These are phyloP conservation scores for Stomatorhinus walkeri DNA, from an alignment of 2,797 vertebrate species.

Conservation along the genomic window DNA sequence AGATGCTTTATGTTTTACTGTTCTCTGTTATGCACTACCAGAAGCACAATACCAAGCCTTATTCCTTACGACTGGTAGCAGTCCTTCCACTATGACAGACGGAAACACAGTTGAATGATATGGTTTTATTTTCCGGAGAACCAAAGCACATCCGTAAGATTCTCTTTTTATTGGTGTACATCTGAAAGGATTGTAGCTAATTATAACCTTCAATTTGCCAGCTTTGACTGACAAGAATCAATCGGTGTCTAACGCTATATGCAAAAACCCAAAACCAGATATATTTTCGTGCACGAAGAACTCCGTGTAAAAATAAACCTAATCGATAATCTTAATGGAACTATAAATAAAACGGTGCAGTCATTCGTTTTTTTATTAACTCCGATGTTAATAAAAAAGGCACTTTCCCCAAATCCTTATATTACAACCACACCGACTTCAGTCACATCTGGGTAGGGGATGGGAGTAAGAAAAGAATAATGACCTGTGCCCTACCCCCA, in stretches of 20 bases:
- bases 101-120: background rate
- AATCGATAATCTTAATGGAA: slow-evolving; percentile 4
- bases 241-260: background rate
- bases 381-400: background rate
- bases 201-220: background rate
- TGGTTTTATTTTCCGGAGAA: background rate
- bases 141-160: background rate
- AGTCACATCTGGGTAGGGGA: background rate
- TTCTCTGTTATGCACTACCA: background rate
- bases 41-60: background rate
- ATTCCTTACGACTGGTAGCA: background rate
- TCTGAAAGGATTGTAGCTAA: background rate
- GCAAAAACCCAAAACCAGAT: background rate
- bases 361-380: background rate
- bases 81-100: background rate
- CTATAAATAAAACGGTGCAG: background rate
- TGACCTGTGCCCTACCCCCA: background rate
- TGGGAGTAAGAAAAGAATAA: background rate
- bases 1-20: background rate
- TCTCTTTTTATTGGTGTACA: background rate
- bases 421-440: background rate
- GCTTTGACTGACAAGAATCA: background rate
- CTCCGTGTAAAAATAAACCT: background rate
- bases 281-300: background rate
- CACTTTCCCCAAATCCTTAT: background rate